phyloP scores from a whole-genome alignment of 2,888 invertebrate species.

The Anagyrus pseudococci region DNA sequence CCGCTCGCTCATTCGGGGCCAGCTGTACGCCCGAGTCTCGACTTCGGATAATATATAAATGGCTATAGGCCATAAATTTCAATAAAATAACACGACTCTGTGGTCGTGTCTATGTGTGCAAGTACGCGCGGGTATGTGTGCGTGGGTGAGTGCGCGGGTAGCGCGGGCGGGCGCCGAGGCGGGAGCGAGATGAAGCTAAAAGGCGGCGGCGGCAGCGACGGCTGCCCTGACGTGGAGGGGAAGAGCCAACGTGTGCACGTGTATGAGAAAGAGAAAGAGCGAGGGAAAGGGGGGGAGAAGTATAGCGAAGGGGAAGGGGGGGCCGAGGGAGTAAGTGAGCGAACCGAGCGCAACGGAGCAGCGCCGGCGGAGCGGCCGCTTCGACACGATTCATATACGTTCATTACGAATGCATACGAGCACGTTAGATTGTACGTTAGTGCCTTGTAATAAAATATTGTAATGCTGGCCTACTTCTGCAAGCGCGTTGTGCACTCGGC shows the following conservation, averaged over 20 bases:
- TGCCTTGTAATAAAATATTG: slow-evolving; percentile 59
- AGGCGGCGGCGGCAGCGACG: slow-evolving; percentile 10
- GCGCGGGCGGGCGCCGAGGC: slow-evolving; percentile 25
- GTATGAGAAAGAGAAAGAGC: slow-evolving; percentile 28
- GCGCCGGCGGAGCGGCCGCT: slow-evolving; percentile 34
- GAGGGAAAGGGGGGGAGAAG: slow-evolving; percentile 1
- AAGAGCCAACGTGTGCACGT: too few relatives aligned
- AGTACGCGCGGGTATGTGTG: slow-evolving; percentile 15
- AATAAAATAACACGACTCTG: slow-evolving; percentile 55
- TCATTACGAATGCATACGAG: slow-evolving; percentile 61
- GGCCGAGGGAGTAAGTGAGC: too few relatives aligned
- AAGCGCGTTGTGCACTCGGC: slow-evolving; percentile 40
- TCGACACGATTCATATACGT: slow-evolving; percentile 61
- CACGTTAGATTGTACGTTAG: slow-evolving; percentile 62
- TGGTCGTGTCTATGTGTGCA: too few relatives aligned
- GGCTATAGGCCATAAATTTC: slow-evolving; percentile 52
- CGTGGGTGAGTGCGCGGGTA: slow-evolving; percentile 28
- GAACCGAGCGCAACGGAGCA: too few relatives aligned
- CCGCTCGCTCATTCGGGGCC: slow-evolving; percentile 39
- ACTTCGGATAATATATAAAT: slow-evolving; percentile 44
- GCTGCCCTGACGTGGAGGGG: slow-evolving; percentile 9
- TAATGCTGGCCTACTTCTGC: slow-evolving; percentile 46
- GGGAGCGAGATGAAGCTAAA: slow-evolving; percentile 30
- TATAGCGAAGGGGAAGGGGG: too few relatives aligned
- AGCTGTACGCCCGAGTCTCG: slow-evolving; percentile 38